A percentile compares a stretch with the other conserved stretches of the same genome.
Evolutionary conservation across 2,888 invertebrate genomes (phyloP).

Genomic region (Apoda limacodes): DNA sequence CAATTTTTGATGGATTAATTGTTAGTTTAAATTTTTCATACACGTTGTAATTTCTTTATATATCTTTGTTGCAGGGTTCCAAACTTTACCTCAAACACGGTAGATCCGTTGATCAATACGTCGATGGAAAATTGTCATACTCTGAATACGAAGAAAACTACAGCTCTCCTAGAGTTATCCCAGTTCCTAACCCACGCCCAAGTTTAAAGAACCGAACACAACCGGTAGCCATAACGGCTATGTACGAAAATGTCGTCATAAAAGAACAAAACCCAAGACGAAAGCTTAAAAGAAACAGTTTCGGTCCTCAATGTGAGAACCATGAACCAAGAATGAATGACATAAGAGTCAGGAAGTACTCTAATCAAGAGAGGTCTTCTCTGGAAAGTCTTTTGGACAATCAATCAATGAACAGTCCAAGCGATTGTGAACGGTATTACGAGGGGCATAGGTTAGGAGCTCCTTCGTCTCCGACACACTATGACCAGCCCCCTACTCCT

Average conservation of each 20-base stretch:
- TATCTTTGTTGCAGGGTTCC: conserved; percentile 61
- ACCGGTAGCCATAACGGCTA: conserved; percentile 79
- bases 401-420: conserved; percentile 63
- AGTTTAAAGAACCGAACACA: conserved; percentile 65
- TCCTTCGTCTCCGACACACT: conserved; percentile 90
- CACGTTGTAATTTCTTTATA: no score
- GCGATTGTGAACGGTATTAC: conserved; percentile 55
- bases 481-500: conserved; percentile 92
- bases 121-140: conserved; percentile 72
- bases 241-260: conserved; percentile 78
- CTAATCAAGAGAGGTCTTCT: conserved; percentile 66
- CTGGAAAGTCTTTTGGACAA: conserved; percentile 73
- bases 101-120: conserved; percentile 82
- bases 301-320: conserved; percentile 72
- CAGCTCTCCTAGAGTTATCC: conserved; percentile 52
- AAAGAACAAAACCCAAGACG: conserved; percentile 80
- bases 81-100: conserved; percentile 75
- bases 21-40: no score
- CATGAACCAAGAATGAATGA: conserved; percentile 65
- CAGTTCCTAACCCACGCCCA: conserved; percentile 54
- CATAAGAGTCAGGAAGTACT: conserved; percentile 52
- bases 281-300: conserved; percentile 72
- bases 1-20: no score
- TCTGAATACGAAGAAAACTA: conserved; percentile 68
- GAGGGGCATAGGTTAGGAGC: conserved; percentile 55